Conservation (phyloP, 2,797 vertebrate genomes). For the Sandelia bainsii region DNA sequence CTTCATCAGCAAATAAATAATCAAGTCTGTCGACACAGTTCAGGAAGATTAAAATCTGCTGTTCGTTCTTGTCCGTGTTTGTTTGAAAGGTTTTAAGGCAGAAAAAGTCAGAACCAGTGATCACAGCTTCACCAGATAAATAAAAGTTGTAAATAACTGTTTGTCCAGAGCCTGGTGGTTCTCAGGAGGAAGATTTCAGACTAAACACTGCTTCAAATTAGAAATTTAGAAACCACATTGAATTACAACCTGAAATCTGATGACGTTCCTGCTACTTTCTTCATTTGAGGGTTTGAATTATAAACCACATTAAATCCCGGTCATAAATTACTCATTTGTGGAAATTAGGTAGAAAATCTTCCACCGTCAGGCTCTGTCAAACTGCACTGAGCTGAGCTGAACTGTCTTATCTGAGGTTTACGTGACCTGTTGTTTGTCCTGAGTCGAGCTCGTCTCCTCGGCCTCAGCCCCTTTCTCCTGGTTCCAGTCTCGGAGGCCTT, state of each 20-base stretch:
- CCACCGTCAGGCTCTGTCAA: slow-evolving; percentile 2
- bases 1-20: slow-evolving; percentile 9
- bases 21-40: neutral
- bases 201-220: neutral
- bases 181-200: neutral
- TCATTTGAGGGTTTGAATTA: no score
- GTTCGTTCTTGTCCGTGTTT: neutral
- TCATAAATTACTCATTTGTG: neutral
- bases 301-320: neutral
- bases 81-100: slow-evolving; percentile 15
- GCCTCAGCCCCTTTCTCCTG: slow-evolving; percentile 51
- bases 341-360: neutral
- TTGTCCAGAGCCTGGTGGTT: slow-evolving; percentile 3
- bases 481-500: slow-evolving; percentile 86
- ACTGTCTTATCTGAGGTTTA: slow-evolving; percentile 17
- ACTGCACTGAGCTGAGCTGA: neutral
- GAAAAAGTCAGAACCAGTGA: neutral
- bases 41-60: slow-evolving; percentile 3
- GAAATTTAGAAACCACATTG: neutral
- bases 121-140: neutral
- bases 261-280: neutral
- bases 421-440: slow-evolving; percentile 48
- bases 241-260: no score
- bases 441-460: slow-evolving; percentile 42
- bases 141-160: neutral